These are phyloP conservation scores for Reinhardtius hippoglossoides DNA, from an alignment of 2,113 vertebrate species.

Conservation along the genomic window DNA sequence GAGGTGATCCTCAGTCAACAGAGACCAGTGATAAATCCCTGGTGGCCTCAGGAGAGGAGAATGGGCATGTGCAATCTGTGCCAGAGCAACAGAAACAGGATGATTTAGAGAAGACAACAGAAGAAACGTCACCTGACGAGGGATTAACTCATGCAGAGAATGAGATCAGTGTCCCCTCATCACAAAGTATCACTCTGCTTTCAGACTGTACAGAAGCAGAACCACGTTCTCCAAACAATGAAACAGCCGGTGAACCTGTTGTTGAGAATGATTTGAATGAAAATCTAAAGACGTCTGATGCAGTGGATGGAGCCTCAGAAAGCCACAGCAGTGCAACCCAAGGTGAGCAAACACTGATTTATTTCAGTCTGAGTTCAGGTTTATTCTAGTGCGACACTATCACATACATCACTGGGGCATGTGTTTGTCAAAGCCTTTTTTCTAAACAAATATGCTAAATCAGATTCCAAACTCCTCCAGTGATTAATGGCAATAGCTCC, in stretches of 20 bases:
- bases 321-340: constrained; percentile 1
- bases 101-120: constrained; percentile 3
- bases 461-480: constrained; percentile 15
- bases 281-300: background rate
- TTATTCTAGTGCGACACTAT: constrained; percentile 31
- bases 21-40: constrained; percentile 30
- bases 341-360: constrained; percentile 66
- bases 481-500: constrained; percentile 59
- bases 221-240: background rate
- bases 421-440: constrained; percentile 55
- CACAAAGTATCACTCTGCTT: background rate
- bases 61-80: background rate
- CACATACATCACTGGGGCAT: constrained; percentile 51
- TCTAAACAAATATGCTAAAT: constrained; percentile 57
- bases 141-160: constrained; percentile 7
- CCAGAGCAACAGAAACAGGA: constrained; percentile 15
- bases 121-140: constrained; percentile 13
- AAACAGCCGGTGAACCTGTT: background rate
- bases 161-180: background rate
- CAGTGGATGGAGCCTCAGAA: constrained; percentile 35
- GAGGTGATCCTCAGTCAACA: constrained; percentile 10
- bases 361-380: constrained; percentile 18
- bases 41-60: constrained; percentile 13
- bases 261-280: constrained; percentile 5
- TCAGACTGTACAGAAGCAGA: constrained; percentile 13